Evolutionary conservation across 2,888 invertebrate species (phyloP).

Genomic region (Cephus rjabovi): DNA sequence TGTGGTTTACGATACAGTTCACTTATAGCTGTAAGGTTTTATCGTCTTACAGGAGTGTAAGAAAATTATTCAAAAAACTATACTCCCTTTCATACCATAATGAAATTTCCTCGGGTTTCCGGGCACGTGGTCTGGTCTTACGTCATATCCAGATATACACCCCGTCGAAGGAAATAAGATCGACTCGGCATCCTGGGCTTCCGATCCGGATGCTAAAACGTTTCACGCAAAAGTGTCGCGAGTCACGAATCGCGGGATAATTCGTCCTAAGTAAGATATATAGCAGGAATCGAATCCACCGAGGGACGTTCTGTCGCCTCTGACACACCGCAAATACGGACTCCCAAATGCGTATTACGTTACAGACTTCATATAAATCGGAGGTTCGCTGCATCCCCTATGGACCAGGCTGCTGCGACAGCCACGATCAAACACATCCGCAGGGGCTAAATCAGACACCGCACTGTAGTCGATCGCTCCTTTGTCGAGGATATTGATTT

Average conservation of each 20-base stretch:
- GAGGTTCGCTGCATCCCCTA: background rate
- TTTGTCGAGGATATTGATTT: background rate
- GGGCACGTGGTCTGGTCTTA: no score
- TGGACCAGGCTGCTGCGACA: background rate
- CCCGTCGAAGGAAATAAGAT: no score
- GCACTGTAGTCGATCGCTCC: background rate
- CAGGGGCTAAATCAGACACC: background rate
- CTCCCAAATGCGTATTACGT: background rate
- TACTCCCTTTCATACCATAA: rapidly evolving
- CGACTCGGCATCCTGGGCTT: no score
- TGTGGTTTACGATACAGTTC: background rate
- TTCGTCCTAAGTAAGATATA: background rate
- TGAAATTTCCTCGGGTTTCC: background rate
- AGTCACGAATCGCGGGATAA: background rate
- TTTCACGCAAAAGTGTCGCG: background rate
- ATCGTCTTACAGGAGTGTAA: no score
- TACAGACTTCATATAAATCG: background rate
- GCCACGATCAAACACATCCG: background rate
- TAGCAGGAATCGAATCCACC: background rate
- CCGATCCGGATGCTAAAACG: background rate
- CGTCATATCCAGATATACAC: no score
- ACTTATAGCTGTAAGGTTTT: background rate
- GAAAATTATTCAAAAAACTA: background rate
- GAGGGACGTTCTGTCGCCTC: background rate
- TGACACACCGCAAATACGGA: background rate